Base-by-base conservation (phyloP, 2,888 invertebrate genomes). In the Lycia hirtaria region DNA sequence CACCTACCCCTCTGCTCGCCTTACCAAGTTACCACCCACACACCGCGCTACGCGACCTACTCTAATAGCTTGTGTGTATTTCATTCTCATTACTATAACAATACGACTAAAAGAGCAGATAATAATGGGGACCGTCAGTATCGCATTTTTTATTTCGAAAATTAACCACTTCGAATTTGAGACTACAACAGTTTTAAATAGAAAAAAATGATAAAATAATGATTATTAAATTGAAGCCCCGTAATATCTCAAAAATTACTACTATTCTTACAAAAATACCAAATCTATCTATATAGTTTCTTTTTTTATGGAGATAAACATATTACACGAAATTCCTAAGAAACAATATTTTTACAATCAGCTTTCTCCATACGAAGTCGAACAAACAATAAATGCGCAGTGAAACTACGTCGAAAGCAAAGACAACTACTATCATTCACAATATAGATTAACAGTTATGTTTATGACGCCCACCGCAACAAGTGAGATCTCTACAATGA, bases 1-100 rank as follows among this genome's bases (percentile, higher is more conserved):
- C 81, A 83, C 79, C 83, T 81, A 83, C 85, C 85, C 83, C 38
- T 56, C 17, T 4, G 37, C 55, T n/a, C n/a, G n/a, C n/a, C n/a
- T n/a, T n/a, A n/a, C n/a, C n/a, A n/a, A n/a, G n/a, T n/a, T n/a
- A 59, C 49, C 58, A 49, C 59, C 41, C 38, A 50, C 48, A 24
- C 41, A 26, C 26, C 35, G 37, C 41, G 49, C 53, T 54, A 32
- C 47, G 40, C 47, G 24, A 40, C 51, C 45, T 53, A 43, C 45
- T 41, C 44, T 33, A 40, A 61, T 50, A 58, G 26, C 17, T 24
- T n/a, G 28, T 38, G 37, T 45, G 37, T 56, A 59, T 66, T 60
- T 59, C 52, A 48, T 60, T 56, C 62, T 67, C 66, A 64, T 67
- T 67, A 62, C 44, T 49, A 52, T 32, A 59, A 67, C 64, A 67